Evolutionary conservation across 2,113 vertebrate species (phyloP).

Genomic region (Pelvicachromis taeniatus): DNA sequence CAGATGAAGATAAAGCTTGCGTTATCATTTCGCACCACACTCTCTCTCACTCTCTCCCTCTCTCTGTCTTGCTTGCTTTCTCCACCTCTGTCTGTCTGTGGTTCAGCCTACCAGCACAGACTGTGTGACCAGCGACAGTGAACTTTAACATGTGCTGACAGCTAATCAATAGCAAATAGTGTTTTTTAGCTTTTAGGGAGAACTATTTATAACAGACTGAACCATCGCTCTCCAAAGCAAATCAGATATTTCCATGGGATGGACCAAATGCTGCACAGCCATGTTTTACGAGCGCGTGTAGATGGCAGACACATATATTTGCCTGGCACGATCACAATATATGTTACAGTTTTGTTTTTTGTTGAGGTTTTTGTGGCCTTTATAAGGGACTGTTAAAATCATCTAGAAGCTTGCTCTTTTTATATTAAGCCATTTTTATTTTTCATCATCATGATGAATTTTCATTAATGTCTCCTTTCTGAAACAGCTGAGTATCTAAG

Average conservation of each 20-base stretch:
- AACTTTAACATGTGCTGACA: conserved; percentile 70
- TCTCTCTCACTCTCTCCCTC: not conserved
- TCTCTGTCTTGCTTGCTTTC: not conserved
- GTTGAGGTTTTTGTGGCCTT: not conserved
- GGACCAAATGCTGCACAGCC: conserved; percentile 24
- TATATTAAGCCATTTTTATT: not conserved
- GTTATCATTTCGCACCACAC: not conserved
- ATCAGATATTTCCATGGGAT: conserved; percentile 64
- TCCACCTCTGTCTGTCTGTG: not conserved
- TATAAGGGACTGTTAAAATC: not conserved
- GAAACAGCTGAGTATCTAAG: not conserved
- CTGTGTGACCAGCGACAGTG: conserved; percentile 52
- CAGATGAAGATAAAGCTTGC: not conserved
- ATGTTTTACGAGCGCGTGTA: not conserved
- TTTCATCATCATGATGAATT: not conserved
- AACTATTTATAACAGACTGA: conserved; percentile 63
- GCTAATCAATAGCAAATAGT: conserved; percentile 71
- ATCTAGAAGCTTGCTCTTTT: not conserved
- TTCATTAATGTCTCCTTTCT: not conserved
- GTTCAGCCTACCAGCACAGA: not conserved
- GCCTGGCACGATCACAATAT: not conserved
- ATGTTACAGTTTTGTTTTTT: not conserved
- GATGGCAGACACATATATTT: not conserved
- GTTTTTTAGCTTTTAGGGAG: conserved; percentile 72
- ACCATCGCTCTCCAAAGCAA: conserved; percentile 51